Base-by-base conservation (phyloP, 92 coral and sea anemone genomes). In the Ricordea florida region DNA sequence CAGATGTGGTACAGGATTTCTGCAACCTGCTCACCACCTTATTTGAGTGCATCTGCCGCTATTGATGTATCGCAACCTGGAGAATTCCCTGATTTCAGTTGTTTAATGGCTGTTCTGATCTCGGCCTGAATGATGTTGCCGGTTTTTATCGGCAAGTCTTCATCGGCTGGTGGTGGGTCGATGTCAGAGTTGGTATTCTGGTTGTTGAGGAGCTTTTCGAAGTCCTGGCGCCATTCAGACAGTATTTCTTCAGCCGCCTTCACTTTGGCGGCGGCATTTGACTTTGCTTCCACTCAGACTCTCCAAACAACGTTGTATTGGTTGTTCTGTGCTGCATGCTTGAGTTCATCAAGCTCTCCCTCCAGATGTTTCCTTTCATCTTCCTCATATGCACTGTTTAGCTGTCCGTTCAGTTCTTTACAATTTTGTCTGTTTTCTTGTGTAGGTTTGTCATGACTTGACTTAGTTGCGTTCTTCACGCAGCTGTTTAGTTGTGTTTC, bases 1-100 rank as follows among this genome's bases (percentile, higher is more conserved):
- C n/a, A n/a, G n/a, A n/a, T n/a, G n/a, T n/a, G n/a, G n/a, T n/a
- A n/a, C n/a, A n/a, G 14, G 3, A 41, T 14, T 24, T 28, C 30
- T n/a, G 27, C 0, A 16, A 35, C 38, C 6, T 72, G 29, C 26
- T 56, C 38, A 18, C 36, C n/a, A 42, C 25, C 43, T 10, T 51
- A 17, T 48, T 81, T 56, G 32, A 81, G 57, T 49, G 59, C 59
- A 16, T 51, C 31, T 9, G 59, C 36, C 31, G 59, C 28, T 23
- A 51, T 51, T n/a, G 53, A 47, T 47, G 22, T n/a, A 8, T 51
- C 59, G 0, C 59, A 51, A 17, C 23, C 35, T 17, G 33, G 33
- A 25, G 59, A 24, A 9, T 16, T 51, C 53, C 53, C 53, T 10
- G 59, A 1, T 51, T 51, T 51, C 33, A 23, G 10, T 25, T 24